Conservation (phyloP, 2,888 invertebrate species). For the Timandra comae region DNA sequence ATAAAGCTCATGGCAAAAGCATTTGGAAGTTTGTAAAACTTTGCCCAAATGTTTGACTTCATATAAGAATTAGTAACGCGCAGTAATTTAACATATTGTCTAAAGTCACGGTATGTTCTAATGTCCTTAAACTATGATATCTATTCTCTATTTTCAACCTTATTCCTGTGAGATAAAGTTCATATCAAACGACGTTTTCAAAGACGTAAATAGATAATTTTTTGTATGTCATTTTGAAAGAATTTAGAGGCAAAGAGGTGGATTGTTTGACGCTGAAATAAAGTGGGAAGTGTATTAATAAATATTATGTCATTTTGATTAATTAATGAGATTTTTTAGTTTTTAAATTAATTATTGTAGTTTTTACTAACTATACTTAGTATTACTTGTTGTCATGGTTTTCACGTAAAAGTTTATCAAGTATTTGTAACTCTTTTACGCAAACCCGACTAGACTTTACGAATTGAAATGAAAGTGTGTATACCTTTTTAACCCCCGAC, state of each 20-base stretch:
- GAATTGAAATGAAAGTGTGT: too few species aligned
- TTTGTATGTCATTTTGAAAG: constrained; percentile 18
- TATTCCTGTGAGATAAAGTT: fast-evolving
- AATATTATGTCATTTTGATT: constrained; percentile 5
- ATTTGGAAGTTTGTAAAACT: constrained; percentile 14
- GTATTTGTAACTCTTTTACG: too few species aligned
- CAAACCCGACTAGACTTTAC: too few species aligned
- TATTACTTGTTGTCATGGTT: too few species aligned
- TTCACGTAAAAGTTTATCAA: too few species aligned
- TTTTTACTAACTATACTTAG: too few species aligned
- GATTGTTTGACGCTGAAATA: constrained; percentile 3
- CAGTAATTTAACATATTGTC: constrained; percentile 41
- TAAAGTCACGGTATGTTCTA: constrained; percentile 30
- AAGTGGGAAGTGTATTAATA: constrained; percentile 17
- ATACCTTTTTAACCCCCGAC: too few species aligned
- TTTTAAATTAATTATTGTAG: too few species aligned
- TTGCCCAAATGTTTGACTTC: constrained; percentile 53
- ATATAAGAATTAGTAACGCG: constrained; percentile 49
- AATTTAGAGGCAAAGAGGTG: constrained; percentile 5
- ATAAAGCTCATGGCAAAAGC: constrained; percentile 7
- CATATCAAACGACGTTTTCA: too few species aligned
- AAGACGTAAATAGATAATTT: constrained; percentile 23
- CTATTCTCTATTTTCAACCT: constrained; percentile 8
- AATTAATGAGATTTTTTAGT: too few species aligned
- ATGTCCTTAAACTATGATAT: constrained; percentile 13